A percentile compares a stretch with the other conserved stretches of the same genome.
These are phyloP conservation scores for Lagodon rhomboides DNA, from an alignment of 2,797 vertebrate species.

Conservation along the genomic window DNA sequence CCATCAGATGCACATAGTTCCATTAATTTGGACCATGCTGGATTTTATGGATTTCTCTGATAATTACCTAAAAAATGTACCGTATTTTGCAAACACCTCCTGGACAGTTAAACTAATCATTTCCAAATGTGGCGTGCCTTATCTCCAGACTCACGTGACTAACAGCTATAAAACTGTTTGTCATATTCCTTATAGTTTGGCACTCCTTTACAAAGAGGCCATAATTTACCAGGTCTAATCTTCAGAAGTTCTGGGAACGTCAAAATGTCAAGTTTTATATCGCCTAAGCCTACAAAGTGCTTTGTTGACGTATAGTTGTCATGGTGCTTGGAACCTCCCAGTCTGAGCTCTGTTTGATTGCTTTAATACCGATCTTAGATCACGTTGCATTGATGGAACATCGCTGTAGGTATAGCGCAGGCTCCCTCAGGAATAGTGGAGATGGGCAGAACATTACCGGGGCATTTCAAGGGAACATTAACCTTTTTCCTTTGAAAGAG, in stretches of 20 bases:
- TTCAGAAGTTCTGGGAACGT: slow-evolving; percentile 32
- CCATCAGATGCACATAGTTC: background rate
- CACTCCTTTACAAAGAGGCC: slow-evolving; percentile 20
- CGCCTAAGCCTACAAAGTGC: slow-evolving; percentile 7
- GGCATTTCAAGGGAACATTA: slow-evolving; percentile 43
- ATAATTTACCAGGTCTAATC: slow-evolving; percentile 41
- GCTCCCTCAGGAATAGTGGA: slow-evolving; percentile 7
- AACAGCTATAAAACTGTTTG: slow-evolving; percentile 54
- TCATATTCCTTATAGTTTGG: slow-evolving; percentile 42
- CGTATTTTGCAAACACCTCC: slow-evolving; percentile 50
- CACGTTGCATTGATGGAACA: slow-evolving; percentile 11
- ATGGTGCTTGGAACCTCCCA: background rate
- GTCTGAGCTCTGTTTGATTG: background rate
- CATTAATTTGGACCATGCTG: background rate
- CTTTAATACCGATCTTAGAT: slow-evolving; percentile 5
- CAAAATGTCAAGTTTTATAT: slow-evolving; percentile 16
- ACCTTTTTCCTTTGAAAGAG: slow-evolving; percentile 48
- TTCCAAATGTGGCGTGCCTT: slow-evolving; percentile 62
- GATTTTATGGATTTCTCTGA: slow-evolving; percentile 14
- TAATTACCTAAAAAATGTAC: slow-evolving; percentile 4
- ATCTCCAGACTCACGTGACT: slow-evolving; percentile 40
- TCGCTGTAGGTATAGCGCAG: background rate
- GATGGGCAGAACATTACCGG: slow-evolving; percentile 29
- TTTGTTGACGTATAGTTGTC: slow-evolving; percentile 27
- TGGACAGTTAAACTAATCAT: slow-evolving; percentile 47